Evolutionary conservation across 2,113 vertebrate genomes (phyloP).

Genomic region (Octodon degus): DNA sequence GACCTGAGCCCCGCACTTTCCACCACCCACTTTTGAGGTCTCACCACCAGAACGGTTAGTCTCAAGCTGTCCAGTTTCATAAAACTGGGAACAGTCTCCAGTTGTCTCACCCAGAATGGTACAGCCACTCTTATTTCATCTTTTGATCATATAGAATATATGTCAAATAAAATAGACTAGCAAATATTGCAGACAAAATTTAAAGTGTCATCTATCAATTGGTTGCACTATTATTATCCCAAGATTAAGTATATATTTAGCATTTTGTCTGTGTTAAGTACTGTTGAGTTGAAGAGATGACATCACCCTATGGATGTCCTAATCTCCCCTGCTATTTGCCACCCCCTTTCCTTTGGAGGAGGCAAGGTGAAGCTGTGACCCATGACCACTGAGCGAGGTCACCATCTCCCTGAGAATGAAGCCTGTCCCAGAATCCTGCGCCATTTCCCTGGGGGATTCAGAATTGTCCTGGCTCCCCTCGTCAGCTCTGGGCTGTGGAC

Average conservation of each 20-base stretch:
- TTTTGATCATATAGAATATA: neutral
- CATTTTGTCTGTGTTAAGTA: neutral
- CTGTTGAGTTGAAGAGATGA: neutral
- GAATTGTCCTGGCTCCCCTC: neutral
- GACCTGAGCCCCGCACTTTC: neutral
- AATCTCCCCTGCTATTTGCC: neutral
- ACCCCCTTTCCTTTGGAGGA: neutral
- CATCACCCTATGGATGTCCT: neutral
- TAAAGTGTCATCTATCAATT: neutral
- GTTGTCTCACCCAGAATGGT: neutral
- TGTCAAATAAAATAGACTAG: neutral
- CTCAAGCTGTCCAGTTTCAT: neutral
- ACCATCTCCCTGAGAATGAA: neutral
- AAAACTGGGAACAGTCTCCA: neutral
- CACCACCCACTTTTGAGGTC: neutral
- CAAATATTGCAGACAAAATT: neutral
- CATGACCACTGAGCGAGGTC: neutral
- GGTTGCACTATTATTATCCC: neutral
- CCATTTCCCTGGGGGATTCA: neutral
- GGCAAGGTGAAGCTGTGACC: neutral
- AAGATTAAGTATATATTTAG: neutral
- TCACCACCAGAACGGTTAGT: neutral
- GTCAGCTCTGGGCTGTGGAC: neutral
- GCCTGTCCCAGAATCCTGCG: neutral
- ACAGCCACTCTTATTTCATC: neutral